Base-by-base conservation (phyloP, 2,113 vertebrate genomes). In the Bucco capensis region DNA sequence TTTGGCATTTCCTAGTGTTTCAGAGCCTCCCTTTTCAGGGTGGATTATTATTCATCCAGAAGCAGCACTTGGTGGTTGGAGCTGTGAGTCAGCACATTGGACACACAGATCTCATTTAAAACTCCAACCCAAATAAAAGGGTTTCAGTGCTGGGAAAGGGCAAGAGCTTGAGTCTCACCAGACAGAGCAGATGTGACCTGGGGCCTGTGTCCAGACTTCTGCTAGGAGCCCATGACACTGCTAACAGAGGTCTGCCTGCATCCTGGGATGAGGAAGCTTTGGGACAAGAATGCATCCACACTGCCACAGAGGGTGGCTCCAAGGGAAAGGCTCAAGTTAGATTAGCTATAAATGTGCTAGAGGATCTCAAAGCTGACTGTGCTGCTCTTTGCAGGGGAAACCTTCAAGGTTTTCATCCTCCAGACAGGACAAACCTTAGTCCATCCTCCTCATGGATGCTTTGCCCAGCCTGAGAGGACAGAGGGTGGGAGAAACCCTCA, bases 1-100 rank as follows among this genome's bases (percentile, higher is more conserved):
- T 89, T 88, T 88, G 90, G 51, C 60, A 74, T 83, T 91, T 91
- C 75, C 64, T 47, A 56, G 38, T 30, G 38, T 83, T 95, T 83
- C 60, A 73, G 62, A 88, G 56, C 51, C 50, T 60, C 33, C 3
- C 5, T 76, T 89, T 93, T 53, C 71, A 70, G 27, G 3, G 54
- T 1, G 9, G 86, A 50, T 84, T 69, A 33, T 76, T 79, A 70
- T 19, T 70, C 49, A 38, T 8, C 4, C 56, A 71, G 54, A 82
- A 79, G 67, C 9, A 51, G 56, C 6, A 14, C 30, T 40, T 37
- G 18, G 64, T 67, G 64, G 44, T 69, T 16, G 4, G 46, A 86
- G 42, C 31, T 30, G 64, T 31, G 33, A 76, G 51, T 70, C 78
- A 88, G 66, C n/a, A 27, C 8, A 12, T 33, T 12, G 24, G 12